A percentile compares a stretch with the other conserved stretches of the same genome.
Evolutionary conservation across 2,888 invertebrate genomes (phyloP).

Genomic region (Chymomyza caudatula): DNA sequence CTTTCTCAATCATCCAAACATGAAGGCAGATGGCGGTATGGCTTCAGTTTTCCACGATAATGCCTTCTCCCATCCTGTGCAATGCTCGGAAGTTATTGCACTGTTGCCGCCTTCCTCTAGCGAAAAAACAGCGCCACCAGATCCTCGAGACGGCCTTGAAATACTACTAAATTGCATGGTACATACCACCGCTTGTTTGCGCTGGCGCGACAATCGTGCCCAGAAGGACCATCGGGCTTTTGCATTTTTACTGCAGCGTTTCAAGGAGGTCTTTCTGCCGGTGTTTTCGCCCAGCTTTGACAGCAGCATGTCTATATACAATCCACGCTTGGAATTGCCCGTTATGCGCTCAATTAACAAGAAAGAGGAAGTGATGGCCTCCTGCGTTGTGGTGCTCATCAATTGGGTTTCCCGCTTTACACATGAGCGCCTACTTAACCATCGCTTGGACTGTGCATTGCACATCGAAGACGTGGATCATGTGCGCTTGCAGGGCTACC

Average conservation of each 20-base stretch:
- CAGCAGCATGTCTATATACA: constrained; percentile 87
- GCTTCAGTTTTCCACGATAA: constrained; percentile 86
- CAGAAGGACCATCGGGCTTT: constrained; percentile 90
- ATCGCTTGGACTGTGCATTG: constrained; percentile 72
- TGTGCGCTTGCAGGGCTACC: constrained; percentile 71
- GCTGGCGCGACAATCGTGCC: constrained; percentile 91
- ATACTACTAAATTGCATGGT: constrained; percentile 94
- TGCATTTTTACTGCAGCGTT: constrained; percentile 93
- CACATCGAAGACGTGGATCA: constrained; percentile 76
- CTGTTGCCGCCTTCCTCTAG: constrained; percentile 89
- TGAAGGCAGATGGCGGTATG: constrained; percentile 78
- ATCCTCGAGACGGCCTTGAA: constrained; percentile 91
- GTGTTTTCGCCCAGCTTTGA: constrained; percentile 94
- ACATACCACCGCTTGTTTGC: constrained; percentile 91
- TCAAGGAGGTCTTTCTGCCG: constrained; percentile 93
- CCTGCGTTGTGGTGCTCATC: constrained; percentile 90
- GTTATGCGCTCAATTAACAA: constrained; percentile 81
- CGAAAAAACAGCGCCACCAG: constrained; percentile 91
- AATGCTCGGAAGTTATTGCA: constrained; percentile 88
- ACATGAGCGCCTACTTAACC: constrained; percentile 81
- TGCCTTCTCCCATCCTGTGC: constrained; percentile 86
- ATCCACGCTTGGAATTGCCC: constrained; percentile 89
- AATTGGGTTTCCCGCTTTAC: constrained; percentile 93
- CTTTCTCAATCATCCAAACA: constrained; percentile 82
- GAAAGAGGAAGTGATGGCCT: constrained; percentile 82